These are phyloP conservation scores for Grus americana DNA, from an alignment of 2,113 vertebrate species.

Conservation along the genomic window DNA sequence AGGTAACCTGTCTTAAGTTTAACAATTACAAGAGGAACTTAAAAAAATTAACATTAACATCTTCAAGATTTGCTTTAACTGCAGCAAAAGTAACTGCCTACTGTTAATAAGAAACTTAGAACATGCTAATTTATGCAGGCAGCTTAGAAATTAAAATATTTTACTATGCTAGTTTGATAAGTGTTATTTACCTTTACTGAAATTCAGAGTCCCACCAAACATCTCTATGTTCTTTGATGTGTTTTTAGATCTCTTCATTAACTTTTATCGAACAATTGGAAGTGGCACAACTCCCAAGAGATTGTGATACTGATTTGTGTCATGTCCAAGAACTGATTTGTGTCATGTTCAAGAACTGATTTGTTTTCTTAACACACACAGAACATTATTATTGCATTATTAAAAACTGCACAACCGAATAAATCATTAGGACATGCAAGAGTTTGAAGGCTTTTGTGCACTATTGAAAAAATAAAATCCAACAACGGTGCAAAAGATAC, in stretches of 20 bases:
- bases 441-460: neutral
- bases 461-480: neutral
- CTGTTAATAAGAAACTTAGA: neutral
- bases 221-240: neutral
- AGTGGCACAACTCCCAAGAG: neutral
- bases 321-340: neutral
- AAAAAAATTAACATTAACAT: neutral
- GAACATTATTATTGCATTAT: neutral
- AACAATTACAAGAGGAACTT: neutral
- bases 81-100: neutral
- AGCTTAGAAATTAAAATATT: neutral
- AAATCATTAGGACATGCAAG: neutral
- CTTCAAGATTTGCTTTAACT: neutral
- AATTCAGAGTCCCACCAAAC: neutral
- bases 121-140: neutral
- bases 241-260: neutral
- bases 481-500: constrained; percentile 11
- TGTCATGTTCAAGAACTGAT: too few relatives aligned
- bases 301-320: neutral
- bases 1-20: neutral
- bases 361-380: neutral
- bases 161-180: neutral
- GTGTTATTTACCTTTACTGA: neutral
- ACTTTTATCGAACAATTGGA: neutral
- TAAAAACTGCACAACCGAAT: neutral